phyloP scores from a whole-genome alignment of 35 echinoderm and acorn worm genomes.

The Anneissia japonica region DNA sequence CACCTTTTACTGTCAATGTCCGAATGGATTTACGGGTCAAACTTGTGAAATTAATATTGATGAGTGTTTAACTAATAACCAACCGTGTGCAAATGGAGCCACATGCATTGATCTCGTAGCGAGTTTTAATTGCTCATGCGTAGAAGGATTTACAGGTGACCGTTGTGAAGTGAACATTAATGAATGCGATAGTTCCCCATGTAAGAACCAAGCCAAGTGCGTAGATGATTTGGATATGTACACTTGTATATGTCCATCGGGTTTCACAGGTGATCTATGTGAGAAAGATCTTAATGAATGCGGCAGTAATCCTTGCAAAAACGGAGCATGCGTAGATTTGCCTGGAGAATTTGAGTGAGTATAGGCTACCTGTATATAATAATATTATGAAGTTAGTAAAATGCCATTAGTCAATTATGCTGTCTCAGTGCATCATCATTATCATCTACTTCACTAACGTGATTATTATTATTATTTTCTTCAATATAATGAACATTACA shows the following conservation, averaged over 20 bases:
- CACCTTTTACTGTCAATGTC: not conserved
- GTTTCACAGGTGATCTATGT: not conserved
- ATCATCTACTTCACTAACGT: no score
- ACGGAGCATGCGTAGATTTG: not conserved
- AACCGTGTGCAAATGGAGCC: not conserved
- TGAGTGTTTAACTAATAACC: not conserved
- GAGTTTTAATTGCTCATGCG: not conserved
- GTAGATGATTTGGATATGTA: not conserved
- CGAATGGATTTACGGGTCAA: not conserved
- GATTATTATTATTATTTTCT: no score
- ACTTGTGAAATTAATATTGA: constrained; percentile 1
- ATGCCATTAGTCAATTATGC: no score
- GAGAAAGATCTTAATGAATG: constrained; percentile 16
- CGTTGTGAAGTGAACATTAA: not conserved
- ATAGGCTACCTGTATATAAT: no score
- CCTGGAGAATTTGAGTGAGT: no score
- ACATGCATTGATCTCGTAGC: not conserved
- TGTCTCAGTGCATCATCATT: no score
- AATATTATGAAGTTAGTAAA: no score
- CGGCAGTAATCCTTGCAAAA: not conserved
- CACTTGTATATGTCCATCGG: not conserved
- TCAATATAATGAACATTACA: no score
- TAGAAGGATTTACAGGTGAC: not conserved
- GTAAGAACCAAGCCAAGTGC: not conserved
- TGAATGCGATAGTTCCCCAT: not conserved